Evolutionary conservation across 2,888 invertebrate species (phyloP), one percentile per base, ranked within the genome.

Genomic region (Pristionchus japonicus): DNA sequence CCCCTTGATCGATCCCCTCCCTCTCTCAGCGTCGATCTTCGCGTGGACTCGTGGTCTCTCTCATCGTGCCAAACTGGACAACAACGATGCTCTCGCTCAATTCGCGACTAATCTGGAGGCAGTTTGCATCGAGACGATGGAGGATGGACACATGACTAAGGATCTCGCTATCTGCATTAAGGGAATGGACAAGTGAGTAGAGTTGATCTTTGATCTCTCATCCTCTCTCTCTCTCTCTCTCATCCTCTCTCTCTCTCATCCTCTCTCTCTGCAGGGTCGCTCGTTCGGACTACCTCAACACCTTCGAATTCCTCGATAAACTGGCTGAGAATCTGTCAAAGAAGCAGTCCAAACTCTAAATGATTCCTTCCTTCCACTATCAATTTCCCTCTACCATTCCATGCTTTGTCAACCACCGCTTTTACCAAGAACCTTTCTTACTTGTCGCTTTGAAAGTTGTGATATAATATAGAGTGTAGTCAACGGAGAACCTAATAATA

Each of bases 251-350:
- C n/a, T n/a, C n/a, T n/a, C n/a, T 67, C 0, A 84, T 31, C 64
- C n/a, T 57, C 17, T 13, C 11, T 70, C 70, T 52, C 94, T 94
- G 93, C 94, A 96, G 96, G 90, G 96, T 96, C 9, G 94, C 94
- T n/a, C 94, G 97, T 90, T 95, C 96, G 34, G 99, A 99, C 95
- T 99, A 99, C 95, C 96, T 97, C 95, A 98, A 98, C 95, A 99
- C 99, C 0, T 98, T 99, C 95, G 98, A 97, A 94, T 99, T 99
- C 95, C 96, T 99, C 96, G 96, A 98, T 95, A 98, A 98, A 94
- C 95, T 99, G 90, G 98, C 97, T 52, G 97, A 97, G 91, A 98
- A 98, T 95, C 95, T 99, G 92, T 91, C 90, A 88, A 93, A 91
- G 91, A 93, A 93, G 89, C 93, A 93, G 89, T 90, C 89, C 88